phyloP scores from a whole-genome alignment of 1,140 invertebrate genomes.

The Atta cephalotes region DNA sequence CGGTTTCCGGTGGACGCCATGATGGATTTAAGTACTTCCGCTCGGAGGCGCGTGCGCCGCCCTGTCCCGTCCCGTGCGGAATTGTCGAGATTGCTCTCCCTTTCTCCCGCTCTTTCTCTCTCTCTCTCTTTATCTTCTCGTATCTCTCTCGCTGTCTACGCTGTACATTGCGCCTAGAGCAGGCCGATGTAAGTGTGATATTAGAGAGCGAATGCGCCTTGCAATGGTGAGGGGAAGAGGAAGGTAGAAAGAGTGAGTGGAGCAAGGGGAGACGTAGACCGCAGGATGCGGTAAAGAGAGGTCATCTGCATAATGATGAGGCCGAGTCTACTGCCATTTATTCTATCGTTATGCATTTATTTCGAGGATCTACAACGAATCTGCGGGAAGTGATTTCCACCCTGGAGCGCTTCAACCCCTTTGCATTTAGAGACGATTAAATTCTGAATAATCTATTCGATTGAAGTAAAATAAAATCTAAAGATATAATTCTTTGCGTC shows the following conservation, averaged over 20 bases:
- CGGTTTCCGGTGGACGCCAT: constrained; percentile 83
- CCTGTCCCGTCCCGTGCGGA: constrained; percentile 71
- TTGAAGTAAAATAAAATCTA: not conserved
- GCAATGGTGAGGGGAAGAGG: not conserved
- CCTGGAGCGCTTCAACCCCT: not conserved
- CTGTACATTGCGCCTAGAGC: constrained; percentile 58
- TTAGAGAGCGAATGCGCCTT: constrained; percentile 43
- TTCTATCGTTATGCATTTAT: constrained; percentile 60
- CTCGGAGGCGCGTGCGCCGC: constrained; percentile 79
- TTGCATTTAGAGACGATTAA: not conserved
- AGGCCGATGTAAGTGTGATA: constrained; percentile 61
- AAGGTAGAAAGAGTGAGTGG: not conserved
- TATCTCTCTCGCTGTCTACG: constrained; percentile 24
- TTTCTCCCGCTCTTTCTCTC: constrained; percentile 33
- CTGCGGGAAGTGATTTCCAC: constrained; percentile 58
- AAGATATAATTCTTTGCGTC: not conserved
- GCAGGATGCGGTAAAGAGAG: constrained; percentile 63
- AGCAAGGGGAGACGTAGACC: constrained; percentile 3
- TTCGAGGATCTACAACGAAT: constrained; percentile 47
- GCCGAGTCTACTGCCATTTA: constrained; percentile 58
- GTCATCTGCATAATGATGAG: constrained; percentile 64
- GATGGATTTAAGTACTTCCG: constrained; percentile 83
- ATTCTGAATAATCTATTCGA: not conserved
- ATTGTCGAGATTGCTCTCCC: constrained; percentile 73
- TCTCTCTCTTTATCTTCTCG: constrained; percentile 5